Evolutionary conservation across 2,888 invertebrate genomes (phyloP), one percentile per base, ranked within the genome.

Genomic region (Isoperla grammatica): DNA sequence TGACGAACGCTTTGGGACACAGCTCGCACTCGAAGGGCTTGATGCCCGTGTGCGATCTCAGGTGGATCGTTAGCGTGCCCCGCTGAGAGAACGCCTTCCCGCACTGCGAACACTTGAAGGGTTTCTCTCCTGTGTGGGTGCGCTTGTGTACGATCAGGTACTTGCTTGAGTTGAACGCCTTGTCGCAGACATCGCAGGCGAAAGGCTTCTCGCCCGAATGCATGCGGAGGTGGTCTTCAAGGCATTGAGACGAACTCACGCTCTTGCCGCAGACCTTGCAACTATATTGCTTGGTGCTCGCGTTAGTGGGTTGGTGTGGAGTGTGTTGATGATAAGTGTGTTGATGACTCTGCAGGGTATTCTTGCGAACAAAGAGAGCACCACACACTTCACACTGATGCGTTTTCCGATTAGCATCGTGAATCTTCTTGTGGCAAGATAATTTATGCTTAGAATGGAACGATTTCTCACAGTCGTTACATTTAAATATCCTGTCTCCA

Each of bases 21-120:
- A 74, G 60, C 1, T 43, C 29, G 57, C 74, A 75, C 2, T 72
- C 73, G 49, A 74, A 75, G 0, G 74, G 74, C 29, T 74, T 20
- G 63, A 74, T 74, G 3, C 74, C 74, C 0, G 74, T 74, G 60
- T 75, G 74, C 65, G 74, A 75, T 0, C 74, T 69, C 2, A 74
- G 71, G 65, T 75, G 74, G 2, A 75, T 74, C 35, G 74, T 74
- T 9, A 74, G 69, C 2, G 74, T 74, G 8, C 73, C 74, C 2
- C 74, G 74, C 63, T 75, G 74, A 3, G 74, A 74, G 46, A 75
- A 75, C 1, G 73, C 73, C 61, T 74, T 75, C 42, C 74, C 74
- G 57, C 74, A 75, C 73, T 76, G 73, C 4, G 78, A 76, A 64
- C 83, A 83, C 39, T 78, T 75, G 55, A 76, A 81, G 1, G 81